Conservation (phyloP, 2,888 invertebrate species). For the Portevinia maculata region DNA sequence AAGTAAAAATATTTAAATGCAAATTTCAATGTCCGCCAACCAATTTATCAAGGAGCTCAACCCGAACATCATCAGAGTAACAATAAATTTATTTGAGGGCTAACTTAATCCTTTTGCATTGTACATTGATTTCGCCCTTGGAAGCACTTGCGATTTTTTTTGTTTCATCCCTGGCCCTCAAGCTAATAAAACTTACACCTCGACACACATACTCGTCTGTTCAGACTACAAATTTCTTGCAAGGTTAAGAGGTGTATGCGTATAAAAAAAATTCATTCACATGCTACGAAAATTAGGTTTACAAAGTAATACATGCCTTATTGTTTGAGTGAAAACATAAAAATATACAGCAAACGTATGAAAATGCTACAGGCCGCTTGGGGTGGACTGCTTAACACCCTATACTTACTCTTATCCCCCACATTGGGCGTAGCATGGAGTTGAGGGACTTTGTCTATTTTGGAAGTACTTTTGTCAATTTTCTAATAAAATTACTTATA, state of each 20-base stretch:
- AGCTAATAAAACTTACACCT: slow-evolving; percentile 19
- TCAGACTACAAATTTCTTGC: slow-evolving; percentile 1
- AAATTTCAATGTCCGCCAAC: slow-evolving; percentile 43
- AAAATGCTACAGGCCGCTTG: too few species aligned
- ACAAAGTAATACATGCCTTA: neutral
- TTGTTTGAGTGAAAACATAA: too few species aligned
- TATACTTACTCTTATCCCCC: too few species aligned
- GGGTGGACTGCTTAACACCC: too few species aligned
- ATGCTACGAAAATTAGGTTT: slow-evolving; percentile 18
- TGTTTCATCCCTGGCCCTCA: neutral
- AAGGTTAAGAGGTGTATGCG: neutral
- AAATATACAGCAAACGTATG: too few species aligned
- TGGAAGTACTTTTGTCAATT: too few species aligned
- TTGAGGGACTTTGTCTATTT: too few species aligned
- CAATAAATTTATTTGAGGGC: neutral
- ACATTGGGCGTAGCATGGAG: too few species aligned
- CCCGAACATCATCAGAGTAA: neutral
- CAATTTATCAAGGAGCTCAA: slow-evolving; percentile 1
- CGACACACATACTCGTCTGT: slow-evolving; percentile 8
- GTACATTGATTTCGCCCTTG: slow-evolving; percentile 20
- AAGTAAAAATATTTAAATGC: slow-evolving; percentile 52
- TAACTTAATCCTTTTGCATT: slow-evolving; percentile 10
- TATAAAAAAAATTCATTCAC: neutral
- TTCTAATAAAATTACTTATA: too few species aligned
- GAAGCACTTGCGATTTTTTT: slow-evolving; percentile 9